A percentile compares a stretch with the other conserved stretches of the same genome.
Conservation (phyloP, 2,888 invertebrate species). For the Eupelmus urozonus region DNA sequence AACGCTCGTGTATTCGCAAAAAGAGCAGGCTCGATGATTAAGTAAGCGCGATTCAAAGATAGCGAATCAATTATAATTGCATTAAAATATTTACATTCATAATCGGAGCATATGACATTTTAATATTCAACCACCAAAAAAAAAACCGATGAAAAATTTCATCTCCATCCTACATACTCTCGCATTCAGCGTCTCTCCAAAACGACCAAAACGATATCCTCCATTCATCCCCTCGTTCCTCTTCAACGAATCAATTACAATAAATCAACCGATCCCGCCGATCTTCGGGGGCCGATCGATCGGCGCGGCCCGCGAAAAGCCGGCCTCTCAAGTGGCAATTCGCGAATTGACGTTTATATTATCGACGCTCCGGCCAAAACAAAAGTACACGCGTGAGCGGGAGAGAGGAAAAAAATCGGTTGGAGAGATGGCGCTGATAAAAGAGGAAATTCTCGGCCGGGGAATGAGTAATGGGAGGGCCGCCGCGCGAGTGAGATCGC, state of each 20-base stretch:
- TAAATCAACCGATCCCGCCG: neutral
- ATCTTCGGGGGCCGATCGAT: no score
- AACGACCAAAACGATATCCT: neutral
- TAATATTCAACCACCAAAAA: no score
- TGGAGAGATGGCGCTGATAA: neutral
- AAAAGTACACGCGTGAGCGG: neutral
- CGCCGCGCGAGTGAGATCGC: neutral
- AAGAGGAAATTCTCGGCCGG: slow-evolving; percentile 10
- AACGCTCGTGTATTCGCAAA: no score
- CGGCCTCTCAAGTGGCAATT: no score
- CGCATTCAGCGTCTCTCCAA: neutral
- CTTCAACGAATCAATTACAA: slow-evolving; percentile 20
- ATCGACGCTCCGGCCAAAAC: neutral
- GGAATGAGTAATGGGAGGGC: slow-evolving; percentile 39
- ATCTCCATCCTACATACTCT: neutral
- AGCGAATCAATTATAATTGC: neutral
- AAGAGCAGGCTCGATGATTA: no score
- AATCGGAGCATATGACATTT: neutral
- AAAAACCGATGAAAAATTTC: neutral
- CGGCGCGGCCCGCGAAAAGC: neutral
- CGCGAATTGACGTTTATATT: slow-evolving; percentile 35
- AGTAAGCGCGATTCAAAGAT: no score
- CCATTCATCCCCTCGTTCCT: neutral
- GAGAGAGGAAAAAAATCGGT: neutral
- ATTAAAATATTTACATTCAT: slow-evolving; percentile 10